Evolutionary conservation across 2,797 vertebrate species (phyloP), one percentile per base, ranked within the genome.

Genomic region (Sebastes iracundus): DNA sequence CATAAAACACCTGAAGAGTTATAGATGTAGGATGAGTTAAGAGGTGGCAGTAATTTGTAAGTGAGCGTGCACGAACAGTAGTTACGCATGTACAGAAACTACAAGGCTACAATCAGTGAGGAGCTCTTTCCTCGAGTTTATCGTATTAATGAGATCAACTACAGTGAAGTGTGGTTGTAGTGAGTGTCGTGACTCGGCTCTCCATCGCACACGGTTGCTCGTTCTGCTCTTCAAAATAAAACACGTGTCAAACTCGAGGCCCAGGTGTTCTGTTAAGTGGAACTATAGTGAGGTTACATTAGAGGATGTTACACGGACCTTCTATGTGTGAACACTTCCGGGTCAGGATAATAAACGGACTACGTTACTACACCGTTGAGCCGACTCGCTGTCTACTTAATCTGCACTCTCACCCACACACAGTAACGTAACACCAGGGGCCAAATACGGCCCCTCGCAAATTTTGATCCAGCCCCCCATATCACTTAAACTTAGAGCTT

Each of bases 1-100:
- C 74, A 80, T 83, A 86, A 88, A 92, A 60, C 42, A 81, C 22
- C 77, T 76, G 61, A 12, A 65, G 71, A 75, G 75, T 69, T 80
- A 58, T n/a, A 80, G 42, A 58, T 71, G 72, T 23, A 64, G 28
- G 61, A 82, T 76, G 66, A 75, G 72, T 53, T 35, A 35, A 68
- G 60, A 52, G 22, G 33, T 35, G 65, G 30, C 20, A 25, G 27
- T 58, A 20, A 49, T 49, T 49, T 42, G 11, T 16, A 46, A n/a
- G 11, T 28, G 55, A 74, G 60, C 3, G 2, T 58, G 28, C 38
- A 42, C 9, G 13, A 22, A 74, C 20, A 53, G 22, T 27, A 25
- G 6, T 33, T 25, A 9, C 30, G 4, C 42, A 38, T 74, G 58
- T 22, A 65, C 30, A 56, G 67, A 69, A 28, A 74, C 16, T 20